Evolutionary conservation across 2,113 vertebrate species (phyloP), one percentile per base, ranked within the genome.

Genomic region (Enhydra lutris): DNA sequence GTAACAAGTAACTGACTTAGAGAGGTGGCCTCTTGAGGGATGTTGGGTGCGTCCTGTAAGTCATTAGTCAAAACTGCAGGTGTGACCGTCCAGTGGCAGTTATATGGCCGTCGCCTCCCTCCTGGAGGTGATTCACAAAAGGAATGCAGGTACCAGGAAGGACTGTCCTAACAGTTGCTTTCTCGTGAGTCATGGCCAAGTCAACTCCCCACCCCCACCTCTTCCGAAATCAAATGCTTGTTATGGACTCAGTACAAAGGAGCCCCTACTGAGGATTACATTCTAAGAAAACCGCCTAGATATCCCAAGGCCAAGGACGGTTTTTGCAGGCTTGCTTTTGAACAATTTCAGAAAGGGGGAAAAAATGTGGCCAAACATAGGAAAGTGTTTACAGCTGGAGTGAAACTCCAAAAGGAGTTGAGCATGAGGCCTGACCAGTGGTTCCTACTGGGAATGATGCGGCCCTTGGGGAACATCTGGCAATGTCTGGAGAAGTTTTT

Each of bases 341-440:
- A 87, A 74, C 21, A 82, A 45, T 31, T 87, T 67, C 42, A 52
- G 47, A 61, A 91, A 85, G 31, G 63, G 31, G 3, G 6, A 14
- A 79, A 42, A 85, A 94, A 74, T 80, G n/a, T 47, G 47, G n/a
- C 63, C 29, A 69, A 20, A 52, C 59, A 13, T 50, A 36, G 52
- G 52, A 55, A 88, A 87, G 82, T 50, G 29, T 91, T 80, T 65
- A 39, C 26, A 18, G 7, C 39, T 74, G 29, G 24, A 61, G 29
- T 39, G 34, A 97, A 91, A 88, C n/a, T 89, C 47, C 52, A 55
- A 61, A 88, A 93, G 91, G 31, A 24, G 24, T 61, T 86, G 10
- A 92, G 29, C 55, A 9, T n/a, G 31, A 76, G 1, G 9, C 15
- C 45, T 59, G 20, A 74, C 4, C 34, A n/a, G 12, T 67, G 29